A percentile compares a stretch with the other conserved stretches of the same genome.
Conservation (phyloP, 2,113 vertebrate species). For the Gnathonemus longibarbis region DNA sequence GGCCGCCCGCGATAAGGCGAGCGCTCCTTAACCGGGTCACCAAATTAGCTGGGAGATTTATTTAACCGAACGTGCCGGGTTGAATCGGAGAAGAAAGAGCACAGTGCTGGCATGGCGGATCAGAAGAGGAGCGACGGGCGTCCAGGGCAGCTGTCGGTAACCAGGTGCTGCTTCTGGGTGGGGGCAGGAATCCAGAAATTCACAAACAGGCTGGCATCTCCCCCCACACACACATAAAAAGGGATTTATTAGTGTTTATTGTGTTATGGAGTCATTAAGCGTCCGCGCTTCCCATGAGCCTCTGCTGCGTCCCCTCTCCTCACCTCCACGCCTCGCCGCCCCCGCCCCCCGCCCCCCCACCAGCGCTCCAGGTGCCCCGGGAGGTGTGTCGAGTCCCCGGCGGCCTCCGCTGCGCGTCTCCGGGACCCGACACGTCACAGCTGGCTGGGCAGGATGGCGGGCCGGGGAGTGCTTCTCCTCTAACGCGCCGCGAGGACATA, state of each 20-base stretch:
- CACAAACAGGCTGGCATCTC: background rate
- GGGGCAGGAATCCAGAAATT: background rate
- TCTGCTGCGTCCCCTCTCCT: background rate
- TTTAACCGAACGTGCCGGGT: background rate
- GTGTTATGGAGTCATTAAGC: background rate
- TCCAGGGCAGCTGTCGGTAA: background rate
- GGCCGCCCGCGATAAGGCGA: background rate
- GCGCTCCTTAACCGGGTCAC: background rate
- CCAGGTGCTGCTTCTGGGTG: background rate
- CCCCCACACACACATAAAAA: background rate
- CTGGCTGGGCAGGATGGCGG: background rate
- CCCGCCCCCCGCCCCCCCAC: background rate
- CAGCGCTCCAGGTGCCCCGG: background rate
- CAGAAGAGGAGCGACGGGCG: background rate
- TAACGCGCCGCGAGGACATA: background rate
- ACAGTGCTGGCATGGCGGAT: background rate
- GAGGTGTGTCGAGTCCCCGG: background rate
- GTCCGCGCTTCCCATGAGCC: background rate
- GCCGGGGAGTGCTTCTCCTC: background rate
- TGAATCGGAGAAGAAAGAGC: background rate
- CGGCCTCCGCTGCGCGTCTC: background rate
- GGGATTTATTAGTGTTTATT: background rate
- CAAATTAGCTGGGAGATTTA: slow-evolving; percentile 15
- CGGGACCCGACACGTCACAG: background rate
- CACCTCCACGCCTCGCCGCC: background rate